Percentiles rank a stretch among this genome's conserved stretches.
Conservation (phyloP, 2,888 invertebrate genomes). For the Habroteleia sp. region DNA sequence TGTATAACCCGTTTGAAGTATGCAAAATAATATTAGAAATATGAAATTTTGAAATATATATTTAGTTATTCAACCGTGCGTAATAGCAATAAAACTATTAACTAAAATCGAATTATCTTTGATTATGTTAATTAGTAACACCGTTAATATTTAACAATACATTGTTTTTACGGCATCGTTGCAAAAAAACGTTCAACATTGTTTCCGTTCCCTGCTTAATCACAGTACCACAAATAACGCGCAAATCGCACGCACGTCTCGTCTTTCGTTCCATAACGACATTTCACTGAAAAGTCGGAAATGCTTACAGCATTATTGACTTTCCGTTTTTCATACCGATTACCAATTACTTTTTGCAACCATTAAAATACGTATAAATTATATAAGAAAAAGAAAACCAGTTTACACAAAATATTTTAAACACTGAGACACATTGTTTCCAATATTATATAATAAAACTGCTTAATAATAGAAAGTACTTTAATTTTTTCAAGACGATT, state of each 20-base stretch:
- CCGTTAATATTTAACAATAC: constrained; percentile 5
- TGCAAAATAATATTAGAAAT: no score
- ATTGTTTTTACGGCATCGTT: constrained; percentile 19
- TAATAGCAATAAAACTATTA: no score
- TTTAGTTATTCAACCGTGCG: no score
- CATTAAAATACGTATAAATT: no score
- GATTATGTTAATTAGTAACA: constrained; percentile 22
- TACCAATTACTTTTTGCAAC: constrained; percentile 42
- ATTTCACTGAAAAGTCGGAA: constrained; percentile 42
- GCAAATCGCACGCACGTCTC: constrained; percentile 43
- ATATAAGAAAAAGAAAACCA: no score
- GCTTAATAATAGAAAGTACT: no score
- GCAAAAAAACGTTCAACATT: constrained; percentile 29
- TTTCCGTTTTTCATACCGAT: constrained; percentile 43
- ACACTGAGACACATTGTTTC: no score
- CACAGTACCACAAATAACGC: constrained; percentile 42
- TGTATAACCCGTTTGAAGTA: no score
- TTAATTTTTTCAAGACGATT: no score
- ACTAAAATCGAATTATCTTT: constrained; percentile 23
- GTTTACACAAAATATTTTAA: constrained; percentile 10
- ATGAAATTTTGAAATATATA: no score
- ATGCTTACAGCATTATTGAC: constrained; percentile 15
- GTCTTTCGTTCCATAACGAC: constrained; percentile 50
- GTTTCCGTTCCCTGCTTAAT: constrained; percentile 45
- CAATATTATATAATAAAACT: no score